A percentile compares a stretch with the other conserved stretches of the same genome.
Evolutionary conservation across 2,797 vertebrate species (phyloP).

Genomic region (Gallinago stenura): DNA sequence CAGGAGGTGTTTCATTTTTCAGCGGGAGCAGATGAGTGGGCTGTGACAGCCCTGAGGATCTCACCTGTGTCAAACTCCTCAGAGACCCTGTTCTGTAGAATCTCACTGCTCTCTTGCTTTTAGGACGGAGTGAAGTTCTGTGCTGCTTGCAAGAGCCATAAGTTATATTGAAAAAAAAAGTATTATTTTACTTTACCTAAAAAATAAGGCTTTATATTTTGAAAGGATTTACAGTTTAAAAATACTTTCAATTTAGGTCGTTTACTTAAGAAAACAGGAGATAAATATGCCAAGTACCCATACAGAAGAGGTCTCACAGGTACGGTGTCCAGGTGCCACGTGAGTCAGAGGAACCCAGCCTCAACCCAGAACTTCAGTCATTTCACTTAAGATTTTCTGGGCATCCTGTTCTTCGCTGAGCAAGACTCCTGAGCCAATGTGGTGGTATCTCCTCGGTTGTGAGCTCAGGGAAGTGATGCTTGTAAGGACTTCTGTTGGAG

Average conservation of each 20-base stretch:
- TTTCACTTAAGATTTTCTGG: background rate
- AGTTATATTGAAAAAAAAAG: background rate
- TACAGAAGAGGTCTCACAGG: background rate
- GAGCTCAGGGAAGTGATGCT: background rate
- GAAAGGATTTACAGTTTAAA: background rate
- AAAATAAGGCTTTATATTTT: background rate
- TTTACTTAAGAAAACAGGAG: background rate
- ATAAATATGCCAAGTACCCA: background rate
- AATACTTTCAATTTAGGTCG: background rate
- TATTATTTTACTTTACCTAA: background rate
- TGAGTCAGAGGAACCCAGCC: background rate
- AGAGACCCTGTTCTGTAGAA: background rate
- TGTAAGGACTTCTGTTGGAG: background rate
- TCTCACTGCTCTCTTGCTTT: background rate
- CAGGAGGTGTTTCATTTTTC: background rate
- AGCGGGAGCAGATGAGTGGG: background rate
- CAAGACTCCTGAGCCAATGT: background rate
- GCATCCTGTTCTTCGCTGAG: background rate
- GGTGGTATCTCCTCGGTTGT: background rate
- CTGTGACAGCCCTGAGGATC: background rate
- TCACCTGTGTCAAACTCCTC: accelerated
- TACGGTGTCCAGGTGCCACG: background rate
- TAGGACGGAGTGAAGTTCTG: background rate
- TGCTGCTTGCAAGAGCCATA: background rate
- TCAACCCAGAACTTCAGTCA: background rate